Conservation (phyloP, 2,888 invertebrate species). For the Koerneria pararmatus region DNA sequence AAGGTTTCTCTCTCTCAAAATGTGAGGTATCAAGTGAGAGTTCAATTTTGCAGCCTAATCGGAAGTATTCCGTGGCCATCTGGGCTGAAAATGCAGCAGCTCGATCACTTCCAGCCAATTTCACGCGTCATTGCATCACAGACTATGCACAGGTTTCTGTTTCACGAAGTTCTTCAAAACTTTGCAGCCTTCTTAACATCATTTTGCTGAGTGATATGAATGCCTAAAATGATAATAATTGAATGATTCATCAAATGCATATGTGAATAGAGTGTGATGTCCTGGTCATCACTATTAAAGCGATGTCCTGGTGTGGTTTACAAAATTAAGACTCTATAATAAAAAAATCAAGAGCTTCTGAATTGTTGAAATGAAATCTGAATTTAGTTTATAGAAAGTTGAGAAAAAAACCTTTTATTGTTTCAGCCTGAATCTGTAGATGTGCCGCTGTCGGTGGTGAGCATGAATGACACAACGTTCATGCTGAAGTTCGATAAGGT, state of each 20-base stretch:
- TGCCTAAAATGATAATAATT: too few relatives aligned
- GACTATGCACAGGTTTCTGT: conserved; percentile 44
- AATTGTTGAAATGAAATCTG: too few relatives aligned
- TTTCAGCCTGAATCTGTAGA: conserved; percentile 32
- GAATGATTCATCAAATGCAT: too few relatives aligned
- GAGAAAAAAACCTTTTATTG: too few relatives aligned
- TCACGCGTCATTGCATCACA: conserved; percentile 47
- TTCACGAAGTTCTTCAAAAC: neutral
- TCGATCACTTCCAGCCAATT: conserved; percentile 35
- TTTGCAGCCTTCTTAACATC: neutral
- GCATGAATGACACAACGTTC: conserved; percentile 49
- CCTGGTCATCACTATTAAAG: too few relatives aligned
- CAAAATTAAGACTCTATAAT: too few relatives aligned
- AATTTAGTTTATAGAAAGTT: too few relatives aligned
- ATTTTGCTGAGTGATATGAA: neutral
- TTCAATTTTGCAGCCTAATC: conserved; percentile 47
- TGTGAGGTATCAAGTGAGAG: too few relatives aligned
- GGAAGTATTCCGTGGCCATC: conserved; percentile 55
- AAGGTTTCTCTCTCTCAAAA: too few relatives aligned
- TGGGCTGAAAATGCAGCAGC: conserved; percentile 58
- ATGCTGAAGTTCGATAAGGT: conserved; percentile 36
- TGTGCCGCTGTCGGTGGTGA: conserved; percentile 34
- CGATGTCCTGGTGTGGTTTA: too few relatives aligned
- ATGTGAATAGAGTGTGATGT: too few relatives aligned
- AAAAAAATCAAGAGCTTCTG: too few relatives aligned